A percentile compares a stretch with the other conserved stretches of the same genome.
phyloP scores from a whole-genome alignment of 2,888 invertebrate genomes.

The Proisotoma minuta region DNA sequence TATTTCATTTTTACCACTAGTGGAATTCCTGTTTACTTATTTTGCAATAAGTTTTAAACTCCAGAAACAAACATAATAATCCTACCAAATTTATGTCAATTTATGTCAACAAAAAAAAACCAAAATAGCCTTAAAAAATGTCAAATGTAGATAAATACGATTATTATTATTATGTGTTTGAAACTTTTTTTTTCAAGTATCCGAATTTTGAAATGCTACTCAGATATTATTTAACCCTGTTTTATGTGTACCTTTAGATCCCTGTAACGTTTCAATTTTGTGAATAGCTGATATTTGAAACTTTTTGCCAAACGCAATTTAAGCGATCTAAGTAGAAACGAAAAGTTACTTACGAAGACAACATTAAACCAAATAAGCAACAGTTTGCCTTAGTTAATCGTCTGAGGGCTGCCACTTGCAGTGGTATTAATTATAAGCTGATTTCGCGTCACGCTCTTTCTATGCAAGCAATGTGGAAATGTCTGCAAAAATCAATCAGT shows the following conservation, averaged over 20 bases:
- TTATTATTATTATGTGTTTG: too few relatives aligned
- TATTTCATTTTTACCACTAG: conserved; percentile 3
- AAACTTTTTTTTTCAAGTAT: too few relatives aligned
- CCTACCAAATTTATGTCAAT: too few relatives aligned
- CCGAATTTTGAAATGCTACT: too few relatives aligned
- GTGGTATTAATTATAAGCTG: not conserved
- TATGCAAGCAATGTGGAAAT: not conserved
- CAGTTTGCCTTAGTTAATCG: conserved; percentile 4
- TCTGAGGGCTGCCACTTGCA: not conserved
- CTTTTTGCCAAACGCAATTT: conserved; percentile 5
- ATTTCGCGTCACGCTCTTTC: not conserved
- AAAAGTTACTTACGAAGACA: conserved; percentile 2
- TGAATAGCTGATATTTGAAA: not conserved
- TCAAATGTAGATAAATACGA: too few relatives aligned
- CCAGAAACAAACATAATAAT: too few relatives aligned
- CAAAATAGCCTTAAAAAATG: too few relatives aligned
- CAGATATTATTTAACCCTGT: too few relatives aligned
- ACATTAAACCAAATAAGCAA: conserved; percentile 5
- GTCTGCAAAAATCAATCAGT: conserved; percentile 2
- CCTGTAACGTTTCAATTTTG: not conserved
- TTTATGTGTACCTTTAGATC: too few relatives aligned
- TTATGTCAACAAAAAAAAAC: too few relatives aligned
- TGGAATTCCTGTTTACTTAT: conserved; percentile 1
- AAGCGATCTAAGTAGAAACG: conserved; percentile 1
- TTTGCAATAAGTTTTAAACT: not conserved